Conservation (phyloP, 2,113 vertebrate genomes). For the Oriolus oriolus region DNA sequence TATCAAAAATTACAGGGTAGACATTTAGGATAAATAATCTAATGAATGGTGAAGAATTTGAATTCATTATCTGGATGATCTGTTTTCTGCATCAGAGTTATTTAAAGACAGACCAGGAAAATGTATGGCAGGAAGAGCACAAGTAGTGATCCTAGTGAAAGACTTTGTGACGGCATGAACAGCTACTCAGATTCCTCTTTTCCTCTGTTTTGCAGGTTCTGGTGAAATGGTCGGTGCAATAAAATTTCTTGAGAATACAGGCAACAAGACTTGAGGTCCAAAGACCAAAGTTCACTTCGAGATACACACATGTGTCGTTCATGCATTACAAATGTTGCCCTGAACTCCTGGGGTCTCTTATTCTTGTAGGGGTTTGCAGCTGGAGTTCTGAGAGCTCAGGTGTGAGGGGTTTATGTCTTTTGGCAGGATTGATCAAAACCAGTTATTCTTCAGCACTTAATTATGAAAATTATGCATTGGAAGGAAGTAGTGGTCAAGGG, state of each 20-base stretch:
- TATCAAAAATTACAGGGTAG: background rate
- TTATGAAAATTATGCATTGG: conserved; percentile 33
- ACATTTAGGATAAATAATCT: background rate
- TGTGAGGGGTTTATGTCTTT: background rate
- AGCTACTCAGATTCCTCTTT: background rate
- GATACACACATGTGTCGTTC: fast-evolving
- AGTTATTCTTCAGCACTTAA: conserved; percentile 1
- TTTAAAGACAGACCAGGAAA: background rate
- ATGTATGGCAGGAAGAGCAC: background rate
- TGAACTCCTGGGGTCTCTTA: background rate
- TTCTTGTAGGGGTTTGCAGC: background rate
- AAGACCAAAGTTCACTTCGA: background rate
- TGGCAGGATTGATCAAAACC: conserved; percentile 3
- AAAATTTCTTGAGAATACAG: background rate
- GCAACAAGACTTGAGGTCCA: background rate
- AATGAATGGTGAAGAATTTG: background rate
- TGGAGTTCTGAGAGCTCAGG: background rate
- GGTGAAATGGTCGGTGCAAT: fast-evolving
- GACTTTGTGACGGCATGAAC: fast-evolving
- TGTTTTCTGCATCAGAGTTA: background rate
- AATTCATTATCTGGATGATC: background rate
- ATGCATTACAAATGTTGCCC: fast-evolving
- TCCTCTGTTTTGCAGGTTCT: background rate
- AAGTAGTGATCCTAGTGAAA: background rate
- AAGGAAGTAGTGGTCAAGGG: conserved; percentile 31